A percentile compares a stretch with the other conserved stretches of the same genome.
These are phyloP conservation scores for Leptopilina syphax DNA, from an alignment of 2,888 invertebrate genomes.

Conservation along the genomic window DNA sequence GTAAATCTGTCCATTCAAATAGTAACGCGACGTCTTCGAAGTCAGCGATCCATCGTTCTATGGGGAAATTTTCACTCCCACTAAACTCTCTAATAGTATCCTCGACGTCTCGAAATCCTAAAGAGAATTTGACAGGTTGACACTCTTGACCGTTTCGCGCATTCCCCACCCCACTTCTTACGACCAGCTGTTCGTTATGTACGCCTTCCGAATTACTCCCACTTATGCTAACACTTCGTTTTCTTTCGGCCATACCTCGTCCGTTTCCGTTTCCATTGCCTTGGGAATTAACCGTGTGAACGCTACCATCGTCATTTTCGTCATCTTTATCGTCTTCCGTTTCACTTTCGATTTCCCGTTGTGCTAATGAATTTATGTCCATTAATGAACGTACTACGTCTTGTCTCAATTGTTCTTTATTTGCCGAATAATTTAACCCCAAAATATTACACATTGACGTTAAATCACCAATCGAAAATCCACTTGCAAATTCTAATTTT, in stretches of 20 bases:
- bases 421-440: neutral
- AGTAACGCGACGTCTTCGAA: conserved; percentile 46
- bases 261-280: no score
- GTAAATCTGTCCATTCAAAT: conserved; percentile 44
- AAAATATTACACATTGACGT: conserved; percentile 41
- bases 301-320: neutral
- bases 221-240: no score
- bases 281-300: no score
- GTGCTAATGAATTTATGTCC: conserved; percentile 3
- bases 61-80: conserved; percentile 35
- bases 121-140: neutral
- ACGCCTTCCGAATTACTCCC: no score
- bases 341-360: no score
- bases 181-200: no score
- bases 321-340: neutral
- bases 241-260: no score
- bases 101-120: conserved; percentile 42
- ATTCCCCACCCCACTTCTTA: no score
- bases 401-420: conserved; percentile 10
- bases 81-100: conserved; percentile 44
- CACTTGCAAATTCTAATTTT: conserved; percentile 15
- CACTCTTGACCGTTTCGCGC: no score
- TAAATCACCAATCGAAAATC: conserved; percentile 28
- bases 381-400: neutral
- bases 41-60: conserved; percentile 46